Base-by-base conservation (phyloP, 2,797 vertebrate species). In the Myotis daubentonii region DNA sequence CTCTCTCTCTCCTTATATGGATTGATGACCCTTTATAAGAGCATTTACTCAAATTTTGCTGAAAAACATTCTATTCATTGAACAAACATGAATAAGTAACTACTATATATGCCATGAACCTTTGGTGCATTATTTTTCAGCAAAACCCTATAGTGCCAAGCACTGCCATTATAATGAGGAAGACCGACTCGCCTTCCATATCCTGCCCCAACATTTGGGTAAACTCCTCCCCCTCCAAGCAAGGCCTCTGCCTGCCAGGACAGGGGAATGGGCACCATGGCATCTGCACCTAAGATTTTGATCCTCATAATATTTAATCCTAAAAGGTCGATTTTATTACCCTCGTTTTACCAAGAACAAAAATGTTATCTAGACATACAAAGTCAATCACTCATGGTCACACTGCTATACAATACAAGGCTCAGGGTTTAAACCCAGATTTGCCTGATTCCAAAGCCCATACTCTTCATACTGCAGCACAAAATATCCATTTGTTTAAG, bases 321-420 rank as follows among this genome's bases (percentile, higher is more conserved):
- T 86, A 11, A 80, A 93, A 78, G 10, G 84, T 90, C 86, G 7
- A 30, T 70, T 84, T 88, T 79, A 36, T 66, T 80, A 76, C 66
- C 30, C n/a, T n/a, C 12, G 22, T 82, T 83, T 95, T 89, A 84
- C 79, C 13, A 57, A 87, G 76, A 30, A 82, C 51, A 41, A 81
- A 60, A 87, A 82, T 57, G 44, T 68, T 30, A 60, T 49, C 36
- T 30, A 88, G 44, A 68, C 13, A 70, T 47, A 66, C 28, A 81
- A 38, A 84, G 51, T 81, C n/a, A 78, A 57, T 76, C 57, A 20
- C 23, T 92, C 30, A 23, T 78, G 10, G 30, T 90, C 8, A 41
- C 17, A 30, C 1, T 78, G 30, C 19, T 65, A 8, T 68, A 22
- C 87, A 82, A 53, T 30, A 72, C 38, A 85, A 62, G 23, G 57